Percentiles rank a stretch among this genome's conserved stretches.
phyloP scores from a whole-genome alignment of 2,888 invertebrate genomes.

The Parnassius apollo region DNA sequence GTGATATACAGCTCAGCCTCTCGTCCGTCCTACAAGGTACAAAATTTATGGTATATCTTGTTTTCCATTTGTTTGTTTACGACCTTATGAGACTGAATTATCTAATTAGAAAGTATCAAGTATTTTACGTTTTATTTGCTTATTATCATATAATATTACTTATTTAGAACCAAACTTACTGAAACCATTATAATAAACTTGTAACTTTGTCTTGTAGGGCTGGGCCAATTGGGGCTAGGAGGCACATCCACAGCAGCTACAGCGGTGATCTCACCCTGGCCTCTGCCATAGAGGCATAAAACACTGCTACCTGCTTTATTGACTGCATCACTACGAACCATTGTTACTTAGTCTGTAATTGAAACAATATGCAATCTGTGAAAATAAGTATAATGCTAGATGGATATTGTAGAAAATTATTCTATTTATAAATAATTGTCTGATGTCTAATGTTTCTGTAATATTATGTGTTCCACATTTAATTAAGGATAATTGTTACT shows the following conservation, averaged over 20 bases:
- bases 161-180: too few species aligned
- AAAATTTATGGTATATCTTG: neutral
- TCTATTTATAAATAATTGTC: conserved; percentile 82
- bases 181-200: neutral
- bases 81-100: neutral
- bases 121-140: too few species aligned
- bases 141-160: too few species aligned
- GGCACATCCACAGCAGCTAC: conserved; percentile 79
- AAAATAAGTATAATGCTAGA: conserved; percentile 81
- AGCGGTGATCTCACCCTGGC: conserved; percentile 79
- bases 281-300: conserved; percentile 76
- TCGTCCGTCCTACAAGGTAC: conserved; percentile 81
- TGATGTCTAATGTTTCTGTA: conserved; percentile 82
- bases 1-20: conserved; percentile 82
- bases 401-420: conserved; percentile 81
- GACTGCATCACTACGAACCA: conserved; percentile 82
- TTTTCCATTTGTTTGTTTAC: conserved; percentile 1
- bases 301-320: conserved; percentile 84
- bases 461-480: conserved; percentile 84
- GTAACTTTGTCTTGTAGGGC: conserved; percentile 67
- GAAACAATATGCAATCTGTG: conserved; percentile 87
- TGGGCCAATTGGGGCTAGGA: conserved; percentile 85
- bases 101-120: neutral
- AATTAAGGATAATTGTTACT: conserved; percentile 82
- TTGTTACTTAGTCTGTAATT: conserved; percentile 83